Evolutionary conservation across 1,140 invertebrate genomes (phyloP).

Genomic region (Temnothorax nylanderi): DNA sequence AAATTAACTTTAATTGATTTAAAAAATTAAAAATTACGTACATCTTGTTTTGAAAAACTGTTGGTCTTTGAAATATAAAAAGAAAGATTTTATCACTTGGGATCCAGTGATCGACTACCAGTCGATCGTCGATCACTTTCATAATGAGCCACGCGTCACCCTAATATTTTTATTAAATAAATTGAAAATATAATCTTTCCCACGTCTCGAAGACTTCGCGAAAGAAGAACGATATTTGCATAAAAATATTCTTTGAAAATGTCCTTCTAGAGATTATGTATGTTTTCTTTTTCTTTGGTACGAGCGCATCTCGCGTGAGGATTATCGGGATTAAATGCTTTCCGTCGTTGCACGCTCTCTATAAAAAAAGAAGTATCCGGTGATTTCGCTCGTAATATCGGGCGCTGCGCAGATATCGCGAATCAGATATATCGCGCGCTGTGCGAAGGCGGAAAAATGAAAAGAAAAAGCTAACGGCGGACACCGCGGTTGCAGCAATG

Average conservation of each 20-base stretch:
- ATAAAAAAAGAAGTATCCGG: background rate
- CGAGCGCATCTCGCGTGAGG: background rate
- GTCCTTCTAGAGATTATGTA: background rate
- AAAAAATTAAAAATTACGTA: background rate
- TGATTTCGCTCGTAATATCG: constrained; percentile 28
- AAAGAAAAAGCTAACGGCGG: constrained; percentile 14
- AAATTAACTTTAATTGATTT: background rate
- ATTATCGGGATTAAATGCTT: constrained; percentile 9
- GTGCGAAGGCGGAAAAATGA: constrained; percentile 4
- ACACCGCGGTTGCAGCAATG: background rate
- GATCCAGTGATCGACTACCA: too few relatives aligned
- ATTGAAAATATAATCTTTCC: background rate
- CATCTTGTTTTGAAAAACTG: background rate
- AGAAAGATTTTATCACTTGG: background rate
- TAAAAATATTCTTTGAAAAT: background rate
- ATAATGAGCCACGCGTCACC: too few relatives aligned
- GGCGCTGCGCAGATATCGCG: background rate
- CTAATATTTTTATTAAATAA: background rate
- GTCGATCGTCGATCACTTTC: too few relatives aligned
- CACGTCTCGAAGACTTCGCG: background rate
- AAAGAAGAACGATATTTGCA: background rate
- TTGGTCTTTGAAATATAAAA: background rate
- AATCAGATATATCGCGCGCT: background rate
- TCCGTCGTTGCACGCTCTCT: background rate
- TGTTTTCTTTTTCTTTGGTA: background rate